These are phyloP conservation scores for Petrophora chlorosata DNA, from an alignment of 2,888 invertebrate species.

Conservation along the genomic window DNA sequence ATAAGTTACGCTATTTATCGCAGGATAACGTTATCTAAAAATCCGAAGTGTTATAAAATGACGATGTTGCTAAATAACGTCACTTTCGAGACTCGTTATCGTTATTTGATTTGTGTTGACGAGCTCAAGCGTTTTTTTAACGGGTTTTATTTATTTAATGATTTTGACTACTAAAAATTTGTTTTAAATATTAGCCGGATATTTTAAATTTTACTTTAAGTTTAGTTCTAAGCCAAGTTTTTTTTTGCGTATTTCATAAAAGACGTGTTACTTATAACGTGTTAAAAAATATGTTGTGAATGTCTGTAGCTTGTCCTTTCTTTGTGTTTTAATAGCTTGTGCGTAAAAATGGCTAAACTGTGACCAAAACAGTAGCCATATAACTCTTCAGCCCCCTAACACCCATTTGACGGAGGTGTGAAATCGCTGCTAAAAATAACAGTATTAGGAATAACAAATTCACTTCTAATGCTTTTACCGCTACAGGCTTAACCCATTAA, in stretches of 20 bases:
- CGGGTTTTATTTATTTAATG: too few species aligned
- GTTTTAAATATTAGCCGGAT: too few species aligned
- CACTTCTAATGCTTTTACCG: constrained; percentile 12
- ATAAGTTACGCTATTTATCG: constrained; percentile 31
- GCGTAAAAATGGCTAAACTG: neutral
- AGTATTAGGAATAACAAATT: constrained; percentile 1
- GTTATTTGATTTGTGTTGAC: too few species aligned
- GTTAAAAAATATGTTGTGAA: constrained; percentile 19
- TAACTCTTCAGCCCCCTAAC: neutral
- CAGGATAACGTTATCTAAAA: constrained; percentile 1
- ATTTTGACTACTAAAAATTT: too few species aligned
- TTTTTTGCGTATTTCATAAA: too few species aligned
- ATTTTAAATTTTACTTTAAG: too few species aligned
- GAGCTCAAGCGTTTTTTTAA: too few species aligned
- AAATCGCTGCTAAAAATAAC: constrained; percentile 3
- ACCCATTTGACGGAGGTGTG: constrained; percentile 2
- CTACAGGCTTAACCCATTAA: constrained; percentile 19
- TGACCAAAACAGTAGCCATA: neutral
- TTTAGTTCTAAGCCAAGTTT: too few species aligned
- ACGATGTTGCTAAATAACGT: too few species aligned
- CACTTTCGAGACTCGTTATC: too few species aligned
- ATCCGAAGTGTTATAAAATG: too few species aligned
- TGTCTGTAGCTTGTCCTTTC: constrained; percentile 26
- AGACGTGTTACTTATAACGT: constrained; percentile 28
- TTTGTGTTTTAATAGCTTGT: constrained; percentile 16